Conservation (phyloP, 2,888 invertebrate genomes). For the Drosophila anomalipes region DNA sequence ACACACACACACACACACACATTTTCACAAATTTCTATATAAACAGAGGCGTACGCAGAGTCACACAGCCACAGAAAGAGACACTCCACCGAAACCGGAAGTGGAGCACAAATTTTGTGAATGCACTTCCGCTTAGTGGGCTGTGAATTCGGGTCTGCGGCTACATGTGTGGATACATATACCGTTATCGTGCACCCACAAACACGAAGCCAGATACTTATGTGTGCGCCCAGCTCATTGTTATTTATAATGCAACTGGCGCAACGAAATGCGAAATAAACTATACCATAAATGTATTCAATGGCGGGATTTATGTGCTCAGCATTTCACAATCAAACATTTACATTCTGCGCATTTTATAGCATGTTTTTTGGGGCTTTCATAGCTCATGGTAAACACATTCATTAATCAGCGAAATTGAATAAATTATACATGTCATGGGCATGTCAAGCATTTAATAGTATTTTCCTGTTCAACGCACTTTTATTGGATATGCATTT, state of each 20-base stretch:
- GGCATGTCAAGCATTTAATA: slow-evolving; percentile 11
- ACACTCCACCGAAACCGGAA: slow-evolving; percentile 70
- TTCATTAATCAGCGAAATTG: slow-evolving; percentile 27
- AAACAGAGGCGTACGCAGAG: not conserved
- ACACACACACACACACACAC: not conserved
- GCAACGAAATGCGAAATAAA: slow-evolving; percentile 42
- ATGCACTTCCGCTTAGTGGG: slow-evolving; percentile 71
- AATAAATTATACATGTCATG: slow-evolving; percentile 8
- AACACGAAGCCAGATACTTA: slow-evolving; percentile 1
- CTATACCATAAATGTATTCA: slow-evolving; percentile 43
- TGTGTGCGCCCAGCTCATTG: slow-evolving; percentile 23
- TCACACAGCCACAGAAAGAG: slow-evolving; percentile 36
- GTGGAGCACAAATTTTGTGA: slow-evolving; percentile 74
- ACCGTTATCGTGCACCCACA: slow-evolving; percentile 2
- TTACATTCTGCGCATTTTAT: slow-evolving; percentile 24
- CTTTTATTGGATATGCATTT: not conserved
- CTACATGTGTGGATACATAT: not conserved
- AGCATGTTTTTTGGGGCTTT: slow-evolving; percentile 17
- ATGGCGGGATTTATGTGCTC: slow-evolving; percentile 7
- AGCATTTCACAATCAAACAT: slow-evolving; percentile 27
- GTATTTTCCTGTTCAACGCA: slow-evolving; percentile 4
- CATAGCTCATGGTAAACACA: not conserved
- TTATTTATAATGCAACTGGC: slow-evolving; percentile 58
- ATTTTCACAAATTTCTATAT: slow-evolving; percentile 1
- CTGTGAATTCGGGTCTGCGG: slow-evolving; percentile 5